A percentile compares a stretch with the other conserved stretches of the same genome.
Evolutionary conservation across 2,888 invertebrate species (phyloP).

Genomic region (Ceraclea dissimilis): DNA sequence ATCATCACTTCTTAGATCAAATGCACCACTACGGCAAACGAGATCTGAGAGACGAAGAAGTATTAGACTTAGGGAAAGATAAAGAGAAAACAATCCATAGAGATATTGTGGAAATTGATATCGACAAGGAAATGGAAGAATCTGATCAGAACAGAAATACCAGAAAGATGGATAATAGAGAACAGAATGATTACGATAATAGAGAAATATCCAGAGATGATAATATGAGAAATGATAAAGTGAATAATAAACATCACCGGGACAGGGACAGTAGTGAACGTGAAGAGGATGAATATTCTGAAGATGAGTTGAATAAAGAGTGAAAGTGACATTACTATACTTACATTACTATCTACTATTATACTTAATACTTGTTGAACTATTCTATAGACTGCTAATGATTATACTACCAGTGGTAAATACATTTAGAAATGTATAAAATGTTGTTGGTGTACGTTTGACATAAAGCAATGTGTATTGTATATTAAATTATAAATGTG

Average conservation of each 20-base stretch:
- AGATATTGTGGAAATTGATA: conserved; percentile 38
- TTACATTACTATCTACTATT: no score
- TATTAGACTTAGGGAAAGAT: conserved; percentile 50
- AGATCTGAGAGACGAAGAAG: conserved; percentile 39
- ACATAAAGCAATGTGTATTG: no score
- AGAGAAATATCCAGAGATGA: conserved; percentile 24
- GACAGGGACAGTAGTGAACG: conserved; percentile 32
- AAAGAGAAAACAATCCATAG: conserved; percentile 27
- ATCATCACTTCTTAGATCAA: conserved; percentile 56
- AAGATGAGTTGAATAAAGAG: conserved; percentile 40
- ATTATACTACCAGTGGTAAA: no score
- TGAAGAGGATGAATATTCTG: conserved; percentile 45
- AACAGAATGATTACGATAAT: conserved; percentile 36
- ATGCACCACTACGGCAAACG: conserved; percentile 54
- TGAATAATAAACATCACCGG: conserved; percentile 18
- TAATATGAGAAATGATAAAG: conserved; percentile 21
- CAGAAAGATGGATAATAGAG: conserved; percentile 29
- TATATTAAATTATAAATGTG: not conserved
- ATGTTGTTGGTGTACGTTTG: not conserved
- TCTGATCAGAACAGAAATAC: conserved; percentile 50
- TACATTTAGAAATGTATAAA: no score
- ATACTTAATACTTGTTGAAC: no score
- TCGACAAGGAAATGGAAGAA: conserved; percentile 46
- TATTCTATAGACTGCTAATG: no score
- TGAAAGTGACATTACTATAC: conserved; percentile 12